These are phyloP conservation scores for Macrochelys suwanniensis DNA, from an alignment of 2,797 vertebrate genomes.

Conservation along the genomic window DNA sequence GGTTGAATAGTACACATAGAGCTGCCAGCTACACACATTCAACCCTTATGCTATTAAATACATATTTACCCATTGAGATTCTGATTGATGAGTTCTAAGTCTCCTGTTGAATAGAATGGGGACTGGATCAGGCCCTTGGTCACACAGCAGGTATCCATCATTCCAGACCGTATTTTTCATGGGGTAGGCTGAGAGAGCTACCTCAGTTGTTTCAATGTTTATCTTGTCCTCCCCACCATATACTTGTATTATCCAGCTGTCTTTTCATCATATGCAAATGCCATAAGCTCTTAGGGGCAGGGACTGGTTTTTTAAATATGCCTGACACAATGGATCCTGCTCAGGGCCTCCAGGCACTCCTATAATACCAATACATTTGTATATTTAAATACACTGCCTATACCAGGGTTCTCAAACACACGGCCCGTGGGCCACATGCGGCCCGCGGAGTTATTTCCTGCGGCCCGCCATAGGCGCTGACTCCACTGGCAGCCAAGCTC, in stretches of 20 bases:
- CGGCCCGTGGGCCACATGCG: too few species aligned
- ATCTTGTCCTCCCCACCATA: background rate
- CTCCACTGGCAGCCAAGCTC: too few species aligned
- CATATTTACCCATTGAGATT: background rate
- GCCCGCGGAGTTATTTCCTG: too few species aligned
- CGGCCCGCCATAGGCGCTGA: too few species aligned
- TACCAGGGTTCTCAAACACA: background rate
- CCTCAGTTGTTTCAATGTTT: background rate
- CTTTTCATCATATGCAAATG: background rate
- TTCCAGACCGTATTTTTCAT: accelerated
- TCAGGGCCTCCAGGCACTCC: background rate
- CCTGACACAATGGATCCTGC: background rate
- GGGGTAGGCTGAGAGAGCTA: background rate
- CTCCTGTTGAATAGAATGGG: background rate
- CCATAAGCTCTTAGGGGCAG: background rate
- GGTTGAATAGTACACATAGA: background rate
- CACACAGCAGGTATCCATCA: background rate
- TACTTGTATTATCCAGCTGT: background rate
- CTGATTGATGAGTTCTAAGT: background rate
- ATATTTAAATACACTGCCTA: background rate
- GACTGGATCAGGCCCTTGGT: background rate
- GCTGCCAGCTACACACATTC: background rate
- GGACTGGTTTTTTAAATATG: background rate
- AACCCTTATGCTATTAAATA: background rate
- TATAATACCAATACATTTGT: background rate